These are phyloP conservation scores for Nysson spinosus DNA, from an alignment of 2,888 invertebrate genomes.

Conservation along the genomic window DNA sequence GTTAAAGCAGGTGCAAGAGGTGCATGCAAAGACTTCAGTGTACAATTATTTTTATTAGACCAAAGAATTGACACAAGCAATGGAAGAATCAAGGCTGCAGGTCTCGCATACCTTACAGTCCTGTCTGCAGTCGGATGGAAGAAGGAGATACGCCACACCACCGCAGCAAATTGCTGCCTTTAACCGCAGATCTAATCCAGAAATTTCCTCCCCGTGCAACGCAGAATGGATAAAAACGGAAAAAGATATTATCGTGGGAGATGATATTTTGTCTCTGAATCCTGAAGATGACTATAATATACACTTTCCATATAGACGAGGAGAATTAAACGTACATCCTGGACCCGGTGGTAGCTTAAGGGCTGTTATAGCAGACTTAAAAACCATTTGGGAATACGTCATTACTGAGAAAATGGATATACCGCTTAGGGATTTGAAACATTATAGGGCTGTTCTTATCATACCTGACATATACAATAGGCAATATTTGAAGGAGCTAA, in stretches of 20 bases:
- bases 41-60: slow-evolving; percentile 73
- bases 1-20: not conserved
- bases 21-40: slow-evolving; percentile 12
- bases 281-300: slow-evolving; percentile 87
- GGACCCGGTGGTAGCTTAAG: slow-evolving; percentile 92
- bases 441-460: slow-evolving; percentile 91
- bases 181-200: slow-evolving; percentile 88
- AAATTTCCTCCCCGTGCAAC: slow-evolving; percentile 80
- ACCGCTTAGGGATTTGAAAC: slow-evolving; percentile 82
- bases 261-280: slow-evolving; percentile 85
- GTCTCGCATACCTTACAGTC: slow-evolving; percentile 92
- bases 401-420: slow-evolving; percentile 88
- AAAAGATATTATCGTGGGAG: slow-evolving; percentile 85
- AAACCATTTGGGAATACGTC: slow-evolving; percentile 92
- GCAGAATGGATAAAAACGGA: slow-evolving; percentile 83
- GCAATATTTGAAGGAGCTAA: slow-evolving; percentile 90
- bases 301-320: slow-evolving; percentile 93
- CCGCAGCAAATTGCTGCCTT: slow-evolving; percentile 94
- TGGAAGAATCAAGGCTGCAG: slow-evolving; percentile 90
- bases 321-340: slow-evolving; percentile 91
- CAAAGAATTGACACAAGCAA: slow-evolving; percentile 85
- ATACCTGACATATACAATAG: slow-evolving; percentile 94
- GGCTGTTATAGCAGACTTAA: slow-evolving; percentile 89
- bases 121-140: slow-evolving; percentile 89
- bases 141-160: slow-evolving; percentile 89